phyloP scores from a whole-genome alignment of 64 coral and sea anemone genomes.

The Stichodactyla mertensii region DNA sequence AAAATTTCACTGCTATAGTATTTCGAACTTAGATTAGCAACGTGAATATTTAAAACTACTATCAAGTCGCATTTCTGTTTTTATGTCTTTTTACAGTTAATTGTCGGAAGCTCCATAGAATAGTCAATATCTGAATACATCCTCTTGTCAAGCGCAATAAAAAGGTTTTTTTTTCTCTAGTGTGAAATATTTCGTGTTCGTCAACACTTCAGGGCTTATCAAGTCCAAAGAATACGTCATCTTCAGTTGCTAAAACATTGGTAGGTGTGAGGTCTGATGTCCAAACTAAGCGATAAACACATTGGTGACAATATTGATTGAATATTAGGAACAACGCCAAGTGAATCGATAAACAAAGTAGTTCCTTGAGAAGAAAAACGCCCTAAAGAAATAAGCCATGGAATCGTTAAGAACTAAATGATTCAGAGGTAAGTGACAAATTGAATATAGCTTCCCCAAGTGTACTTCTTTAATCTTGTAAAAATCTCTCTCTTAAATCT shows the following conservation, averaged over 20 bases:
- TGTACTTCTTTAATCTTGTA: too few species aligned
- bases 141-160: slow-evolving; percentile 8
- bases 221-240: neutral
- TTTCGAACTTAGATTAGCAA: neutral
- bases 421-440: too few species aligned
- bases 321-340: too few species aligned
- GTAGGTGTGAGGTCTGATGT: neutral
- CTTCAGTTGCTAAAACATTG: neutral
- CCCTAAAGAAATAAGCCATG: too few species aligned
- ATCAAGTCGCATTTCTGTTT: slow-evolving; percentile 2
- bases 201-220: neutral
- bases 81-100: neutral
- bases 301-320: too few species aligned
- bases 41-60: neutral
- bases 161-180: neutral
- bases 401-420: too few species aligned
- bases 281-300: neutral
- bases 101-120: slow-evolving; percentile 10
- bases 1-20: neutral
- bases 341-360: too few species aligned
- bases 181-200: neutral
- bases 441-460: too few species aligned
- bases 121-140: slow-evolving; percentile 4
- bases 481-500: too few species aligned
- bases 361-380: too few species aligned